Base-by-base conservation (phyloP, 2,888 invertebrate genomes). In the Lasiommata megera region DNA sequence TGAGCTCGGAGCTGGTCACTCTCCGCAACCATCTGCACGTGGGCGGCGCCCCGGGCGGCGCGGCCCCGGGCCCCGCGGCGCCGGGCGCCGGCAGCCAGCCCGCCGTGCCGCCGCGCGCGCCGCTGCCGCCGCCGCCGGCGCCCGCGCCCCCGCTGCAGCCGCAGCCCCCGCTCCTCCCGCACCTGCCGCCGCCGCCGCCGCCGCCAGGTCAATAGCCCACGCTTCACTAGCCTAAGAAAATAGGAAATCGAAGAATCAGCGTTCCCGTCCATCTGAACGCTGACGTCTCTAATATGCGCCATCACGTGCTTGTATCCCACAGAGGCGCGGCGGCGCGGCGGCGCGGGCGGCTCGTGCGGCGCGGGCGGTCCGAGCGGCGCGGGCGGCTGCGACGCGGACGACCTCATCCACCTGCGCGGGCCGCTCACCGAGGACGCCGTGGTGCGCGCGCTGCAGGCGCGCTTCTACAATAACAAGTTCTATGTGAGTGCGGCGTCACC, bases 341-440 rank as follows among this genome's bases (percentile, higher is more conserved):
- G n/a, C n/a, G n/a, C n/a, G n/a, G n/a, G n/a, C n/a, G 23, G 5
- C 2, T 23, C 23, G 23, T 5, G 23, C 2, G 3, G 23, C 23
- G 64, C 68, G 54, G 65, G 67, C 54, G 68, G n/a, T n/a, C n/a
- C n/a, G n/a, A n/a, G n/a, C 76, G 58, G 69, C 59, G 36, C 58
- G 66, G 54, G 70, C 79, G n/a, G n/a, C 52, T 88, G 91, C 64
- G 92, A 95, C 82, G 93, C 96, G 78, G 95, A 97, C 75, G 98
- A 98, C 90, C 93, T 98, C 72, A 98, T 98, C 80, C 97, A 98
- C 89, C 92, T 98, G 74, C 94, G 96, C 46, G 97, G 97, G 34
- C 98, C 98, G 53, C 93, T 98, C 72, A 98, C 97, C 34, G 98
- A 98, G 86, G 97, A 98, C 82, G 97, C 97, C 58, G 95, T 98